These are phyloP conservation scores for Sorex araneus DNA, from an alignment of 2,113 vertebrate genomes.

Conservation along the genomic window DNA sequence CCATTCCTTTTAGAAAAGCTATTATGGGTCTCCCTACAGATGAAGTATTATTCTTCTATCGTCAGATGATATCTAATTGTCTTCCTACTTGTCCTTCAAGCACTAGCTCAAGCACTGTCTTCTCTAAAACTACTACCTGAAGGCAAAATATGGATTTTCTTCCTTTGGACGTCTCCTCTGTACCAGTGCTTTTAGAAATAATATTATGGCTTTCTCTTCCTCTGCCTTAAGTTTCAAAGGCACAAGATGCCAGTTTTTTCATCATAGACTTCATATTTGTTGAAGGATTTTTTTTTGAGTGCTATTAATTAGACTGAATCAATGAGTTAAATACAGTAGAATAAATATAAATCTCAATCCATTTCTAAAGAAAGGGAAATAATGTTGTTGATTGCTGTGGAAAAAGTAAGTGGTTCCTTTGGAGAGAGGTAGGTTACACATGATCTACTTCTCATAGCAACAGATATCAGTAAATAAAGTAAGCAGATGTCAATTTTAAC, in stretches of 20 bases:
- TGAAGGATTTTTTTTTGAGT: neutral
- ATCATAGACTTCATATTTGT: neutral
- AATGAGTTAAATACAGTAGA: neutral
- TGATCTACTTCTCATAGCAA: neutral
- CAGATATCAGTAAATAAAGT: neutral
- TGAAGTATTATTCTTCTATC: neutral
- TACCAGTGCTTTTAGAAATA: neutral
- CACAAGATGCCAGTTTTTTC: neutral
- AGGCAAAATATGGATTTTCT: accelerated
- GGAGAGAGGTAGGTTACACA: neutral
- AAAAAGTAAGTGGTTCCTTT: neutral
- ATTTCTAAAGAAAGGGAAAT: neutral
- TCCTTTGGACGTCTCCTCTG: neutral
- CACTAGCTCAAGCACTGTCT: neutral
- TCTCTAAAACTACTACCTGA: neutral
- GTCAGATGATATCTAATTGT: neutral
- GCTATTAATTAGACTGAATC: neutral
- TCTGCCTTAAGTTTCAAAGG: neutral
- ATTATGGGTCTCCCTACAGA: neutral
- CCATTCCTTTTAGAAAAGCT: neutral
- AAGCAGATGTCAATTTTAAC: neutral
- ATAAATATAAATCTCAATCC: neutral
- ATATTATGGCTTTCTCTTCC: neutral
- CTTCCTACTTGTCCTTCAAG: neutral
- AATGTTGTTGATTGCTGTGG: neutral